Percentiles rank a stretch among this genome's conserved stretches.
Conservation (phyloP, 2,113 vertebrate species). For the Emydocephalus ijimae region DNA sequence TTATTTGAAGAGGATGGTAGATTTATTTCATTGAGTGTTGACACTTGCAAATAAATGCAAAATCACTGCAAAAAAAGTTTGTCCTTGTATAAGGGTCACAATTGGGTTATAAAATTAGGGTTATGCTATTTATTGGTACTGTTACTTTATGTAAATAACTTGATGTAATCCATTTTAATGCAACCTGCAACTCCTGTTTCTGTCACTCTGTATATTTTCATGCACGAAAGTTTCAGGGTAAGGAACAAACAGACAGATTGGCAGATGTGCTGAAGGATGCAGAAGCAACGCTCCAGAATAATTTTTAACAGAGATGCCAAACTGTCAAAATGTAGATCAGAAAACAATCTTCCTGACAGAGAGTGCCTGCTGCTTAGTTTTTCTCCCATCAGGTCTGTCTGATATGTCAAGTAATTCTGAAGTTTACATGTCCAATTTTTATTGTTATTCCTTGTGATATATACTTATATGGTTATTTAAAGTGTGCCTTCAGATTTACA, state of each 20-base stretch:
- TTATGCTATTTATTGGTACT: background rate
- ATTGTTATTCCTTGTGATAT: slow-evolving; percentile 35
- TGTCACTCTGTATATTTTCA: slow-evolving; percentile 54
- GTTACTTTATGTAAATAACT: slow-evolving; percentile 20
- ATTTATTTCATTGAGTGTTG: slow-evolving; percentile 22
- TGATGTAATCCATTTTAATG: slow-evolving; percentile 46
- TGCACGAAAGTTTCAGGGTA: slow-evolving; percentile 43
- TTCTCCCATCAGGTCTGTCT: slow-evolving; percentile 52
- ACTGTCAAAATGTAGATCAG: slow-evolving; percentile 54
- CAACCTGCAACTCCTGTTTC: slow-evolving; percentile 39
- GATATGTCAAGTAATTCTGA: slow-evolving; percentile 56
- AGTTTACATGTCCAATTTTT: slow-evolving; percentile 47
- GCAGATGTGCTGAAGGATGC: slow-evolving; percentile 21
- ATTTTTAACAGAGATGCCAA: slow-evolving; percentile 60
- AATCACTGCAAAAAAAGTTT: background rate
- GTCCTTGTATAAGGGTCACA: slow-evolving; percentile 1
- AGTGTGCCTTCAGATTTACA: background rate
- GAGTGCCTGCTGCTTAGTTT: slow-evolving; percentile 35
- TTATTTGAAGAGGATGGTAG: rapidly evolving
- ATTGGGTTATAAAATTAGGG: slow-evolving; percentile 33
- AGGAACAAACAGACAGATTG: slow-evolving; percentile 34
- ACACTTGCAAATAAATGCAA: background rate
- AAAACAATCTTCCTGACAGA: slow-evolving; percentile 48
- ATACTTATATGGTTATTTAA: slow-evolving; percentile 3
- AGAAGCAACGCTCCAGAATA: slow-evolving; percentile 28